Base-by-base conservation (phyloP, 2,113 vertebrate species). In the Tragulus kanchil region DNA sequence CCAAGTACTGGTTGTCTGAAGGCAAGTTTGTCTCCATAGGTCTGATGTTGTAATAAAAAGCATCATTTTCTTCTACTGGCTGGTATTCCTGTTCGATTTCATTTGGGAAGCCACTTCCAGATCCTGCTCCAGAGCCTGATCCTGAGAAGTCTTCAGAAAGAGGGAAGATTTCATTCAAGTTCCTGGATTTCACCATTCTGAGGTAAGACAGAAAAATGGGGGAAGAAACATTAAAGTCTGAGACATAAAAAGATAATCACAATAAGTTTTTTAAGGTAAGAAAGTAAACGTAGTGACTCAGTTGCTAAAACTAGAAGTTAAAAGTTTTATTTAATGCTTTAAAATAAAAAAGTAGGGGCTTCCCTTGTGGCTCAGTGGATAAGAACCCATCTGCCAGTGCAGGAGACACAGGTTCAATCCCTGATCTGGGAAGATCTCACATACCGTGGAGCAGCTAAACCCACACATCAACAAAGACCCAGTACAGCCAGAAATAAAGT, bases 111-210 rank as follows among this genome's bases (percentile, higher is more conserved):
- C 79, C 95, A 0, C 31, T 96, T 9, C 89, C 96, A 0, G 93
- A 95, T 0, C 65, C 95, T 0, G 67, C 64, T 62, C 52, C 95
- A 0, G 94, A 98, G 17, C 94, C 97, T 2, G 95, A 98, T 56
- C 98, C 98, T 0, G 98, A 97, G 26, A 97, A 97, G 21, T 99
- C 99, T 6, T 98, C 99, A 0, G 98, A 99, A 77, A 98, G 89
- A 0, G 97, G 97, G 67, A 98, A 98, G 26, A 42, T 1, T 8
- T 97, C 78, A 0, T 26, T 8, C 81, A 97, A 64, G 8, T 98
- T 85, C 96, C 90, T 97, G 42, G 94, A 59, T 6, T 6, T 90
- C 79, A 62, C 95, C 94, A 95, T 95, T 97, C 98, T 98, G 98
- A 97, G 98, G 97, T 0, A 45, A n/a, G 87, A 93, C 58, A 82